phyloP scores from a whole-genome alignment of 2,797 vertebrate genomes.

The Myotis findleyi region DNA sequence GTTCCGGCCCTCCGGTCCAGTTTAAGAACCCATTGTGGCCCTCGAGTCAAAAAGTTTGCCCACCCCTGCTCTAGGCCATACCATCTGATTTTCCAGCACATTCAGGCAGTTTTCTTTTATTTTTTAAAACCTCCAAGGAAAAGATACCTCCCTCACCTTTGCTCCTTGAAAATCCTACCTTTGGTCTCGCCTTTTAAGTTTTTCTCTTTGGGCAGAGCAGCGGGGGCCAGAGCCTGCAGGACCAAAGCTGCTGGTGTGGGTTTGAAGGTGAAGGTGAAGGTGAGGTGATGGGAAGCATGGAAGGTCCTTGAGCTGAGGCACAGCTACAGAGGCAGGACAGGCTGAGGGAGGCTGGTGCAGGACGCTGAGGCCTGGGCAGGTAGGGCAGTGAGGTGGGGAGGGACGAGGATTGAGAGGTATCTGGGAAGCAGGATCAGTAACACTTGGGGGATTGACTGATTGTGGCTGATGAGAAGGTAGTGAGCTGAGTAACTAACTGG shows the following conservation, averaged over 20 bases:
- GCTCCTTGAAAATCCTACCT: background rate
- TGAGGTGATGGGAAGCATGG: background rate
- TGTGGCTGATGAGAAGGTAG: accelerated
- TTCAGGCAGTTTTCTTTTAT: background rate
- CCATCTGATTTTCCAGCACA: background rate
- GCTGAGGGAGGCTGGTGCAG: accelerated
- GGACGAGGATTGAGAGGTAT: background rate
- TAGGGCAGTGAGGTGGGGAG: background rate
- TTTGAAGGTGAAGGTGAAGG: background rate
- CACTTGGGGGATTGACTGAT: background rate
- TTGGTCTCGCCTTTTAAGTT: background rate
- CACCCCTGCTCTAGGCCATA: background rate
- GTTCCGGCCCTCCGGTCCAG: too few relatives aligned
- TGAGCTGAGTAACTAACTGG: accelerated
- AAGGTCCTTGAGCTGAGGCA: background rate
- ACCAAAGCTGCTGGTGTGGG: background rate
- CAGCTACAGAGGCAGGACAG: background rate
- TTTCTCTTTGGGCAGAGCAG: background rate
- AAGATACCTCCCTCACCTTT: background rate
- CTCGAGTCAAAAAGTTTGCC: too few relatives aligned
- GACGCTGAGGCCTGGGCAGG: background rate
- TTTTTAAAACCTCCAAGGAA: background rate
- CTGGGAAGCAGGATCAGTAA: background rate
- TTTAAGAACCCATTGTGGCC: too few relatives aligned
- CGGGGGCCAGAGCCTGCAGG: background rate